Evolutionary conservation across 2,797 vertebrate species (phyloP), one percentile per base, ranked within the genome.

Genomic region (Brachymystax lenok): DNA sequence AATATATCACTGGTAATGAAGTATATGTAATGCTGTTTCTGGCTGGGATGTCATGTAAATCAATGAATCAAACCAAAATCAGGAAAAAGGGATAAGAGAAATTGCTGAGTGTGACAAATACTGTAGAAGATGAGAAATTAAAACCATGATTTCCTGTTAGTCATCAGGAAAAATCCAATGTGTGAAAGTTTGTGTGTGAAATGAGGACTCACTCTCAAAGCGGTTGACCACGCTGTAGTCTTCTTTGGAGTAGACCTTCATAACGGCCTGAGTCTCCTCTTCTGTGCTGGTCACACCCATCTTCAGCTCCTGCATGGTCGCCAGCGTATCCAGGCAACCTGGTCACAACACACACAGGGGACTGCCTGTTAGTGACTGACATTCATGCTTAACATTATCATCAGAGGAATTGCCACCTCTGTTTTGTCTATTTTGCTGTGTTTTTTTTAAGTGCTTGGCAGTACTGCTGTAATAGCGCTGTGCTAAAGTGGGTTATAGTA

Each of bases 161-260:
- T 24, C 56, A 21, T 46, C 40, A 10, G 40, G 10, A 59, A 12
- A 46, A 46, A 63, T 27, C 21, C 21, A 2, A 27, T 28, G 27
- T 21, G 56, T 46, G 19, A 21, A 12, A n/a, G 27, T 30, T 24
- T 17, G 13, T n/a, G 54, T 14, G 69, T 71, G 5, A 5, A 72
- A 0, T 79, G 81, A 84, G 76, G 3, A 88, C 96, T 86, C 93
- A 99, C 98, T 99, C 95, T 99, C 98, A 94, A 99, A 99, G 87
- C 98, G 96, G 92, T 99, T 99, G 77, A 99, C 98, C 80, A 99
- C 94, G 69, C 96, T 99, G 81, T 99, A 99, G 90, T 99, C 98
- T 89, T 99, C 98, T 88, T 99, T 99, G 79, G 98, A 99, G 89
- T 99, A 99, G 80, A 99, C 97, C 86, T 99, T 99, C 96, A 99